These are phyloP conservation scores for Corapipo altera DNA, from an alignment of 2,113 vertebrate genomes.

Conservation along the genomic window DNA sequence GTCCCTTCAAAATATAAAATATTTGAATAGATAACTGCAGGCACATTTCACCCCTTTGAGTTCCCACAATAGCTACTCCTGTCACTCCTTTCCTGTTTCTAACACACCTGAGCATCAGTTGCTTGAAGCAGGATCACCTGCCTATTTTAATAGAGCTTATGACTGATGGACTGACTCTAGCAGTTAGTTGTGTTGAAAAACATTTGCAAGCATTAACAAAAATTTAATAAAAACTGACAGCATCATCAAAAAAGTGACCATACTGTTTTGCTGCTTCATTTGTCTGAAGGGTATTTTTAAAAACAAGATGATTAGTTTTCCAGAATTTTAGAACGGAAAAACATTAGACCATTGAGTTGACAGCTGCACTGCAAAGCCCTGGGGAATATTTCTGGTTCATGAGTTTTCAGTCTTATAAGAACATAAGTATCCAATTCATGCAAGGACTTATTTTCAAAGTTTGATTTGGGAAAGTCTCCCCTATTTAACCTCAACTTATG, in stretches of 20 bases:
- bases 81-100: not conserved
- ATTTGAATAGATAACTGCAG: not conserved
- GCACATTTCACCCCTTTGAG: not conserved
- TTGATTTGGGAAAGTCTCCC: not conserved
- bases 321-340: not conserved
- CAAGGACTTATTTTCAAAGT: not conserved
- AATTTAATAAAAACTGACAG: not conserved
- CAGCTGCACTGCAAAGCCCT: not conserved
- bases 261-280: not conserved
- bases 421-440: not conserved
- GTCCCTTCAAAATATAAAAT: not conserved
- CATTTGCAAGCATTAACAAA: not conserved
- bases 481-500: not conserved
- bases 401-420: not conserved
- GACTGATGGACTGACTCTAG: not conserved
- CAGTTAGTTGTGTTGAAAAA: not conserved
- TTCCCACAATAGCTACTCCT: not conserved
- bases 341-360: not conserved
- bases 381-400: not conserved
- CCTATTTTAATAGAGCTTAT: not conserved
- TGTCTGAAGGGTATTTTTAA: not conserved
- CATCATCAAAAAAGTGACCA: not conserved
- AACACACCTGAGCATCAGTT: not conserved
- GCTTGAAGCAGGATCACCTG: not conserved
- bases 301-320: not conserved